Conservation (phyloP, 2,113 vertebrate genomes). For the Sylvia atricapilla region DNA sequence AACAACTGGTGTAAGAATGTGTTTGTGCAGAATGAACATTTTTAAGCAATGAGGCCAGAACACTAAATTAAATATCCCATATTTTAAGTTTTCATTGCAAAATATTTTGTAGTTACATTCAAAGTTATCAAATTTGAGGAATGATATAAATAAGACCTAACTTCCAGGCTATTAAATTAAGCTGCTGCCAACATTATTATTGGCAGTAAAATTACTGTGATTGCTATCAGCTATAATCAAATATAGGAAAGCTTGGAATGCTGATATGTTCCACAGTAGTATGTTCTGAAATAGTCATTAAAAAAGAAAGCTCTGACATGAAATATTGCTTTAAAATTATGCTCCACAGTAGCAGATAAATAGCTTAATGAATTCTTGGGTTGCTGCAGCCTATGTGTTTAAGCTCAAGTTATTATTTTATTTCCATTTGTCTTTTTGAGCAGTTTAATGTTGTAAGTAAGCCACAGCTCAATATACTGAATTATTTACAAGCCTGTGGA, state of each 20-base stretch:
- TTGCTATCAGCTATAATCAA: slow-evolving; percentile 81
- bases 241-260: slow-evolving; percentile 74
- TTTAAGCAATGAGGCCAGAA: neutral
- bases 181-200: slow-evolving; percentile 68
- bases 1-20: neutral
- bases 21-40: neutral
- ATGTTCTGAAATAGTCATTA: slow-evolving; percentile 23
- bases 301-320: slow-evolving; percentile 47
- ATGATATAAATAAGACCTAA: slow-evolving; percentile 63
- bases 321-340: slow-evolving; percentile 50
- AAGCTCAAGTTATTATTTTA: slow-evolving; percentile 42
- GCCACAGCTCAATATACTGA: neutral
- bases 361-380: slow-evolving; percentile 42
- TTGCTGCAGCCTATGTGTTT: neutral
- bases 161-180: slow-evolving; percentile 66
- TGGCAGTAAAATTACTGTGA: slow-evolving; percentile 78
- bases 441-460: slow-evolving; percentile 25
- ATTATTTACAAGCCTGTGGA: slow-evolving; percentile 4
- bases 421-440: slow-evolving; percentile 41
- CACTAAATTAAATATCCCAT: neutral
- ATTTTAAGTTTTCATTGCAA: slow-evolving; percentile 1
- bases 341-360: slow-evolving; percentile 57
- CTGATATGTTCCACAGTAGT: slow-evolving; percentile 33
- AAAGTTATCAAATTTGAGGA: slow-evolving; percentile 52
- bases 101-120: neutral